Evolutionary conservation across 92 coral and sea anemone species (phyloP), one percentile per base, ranked within the genome.

Genomic region (Hydrozoanthus gracilis): DNA sequence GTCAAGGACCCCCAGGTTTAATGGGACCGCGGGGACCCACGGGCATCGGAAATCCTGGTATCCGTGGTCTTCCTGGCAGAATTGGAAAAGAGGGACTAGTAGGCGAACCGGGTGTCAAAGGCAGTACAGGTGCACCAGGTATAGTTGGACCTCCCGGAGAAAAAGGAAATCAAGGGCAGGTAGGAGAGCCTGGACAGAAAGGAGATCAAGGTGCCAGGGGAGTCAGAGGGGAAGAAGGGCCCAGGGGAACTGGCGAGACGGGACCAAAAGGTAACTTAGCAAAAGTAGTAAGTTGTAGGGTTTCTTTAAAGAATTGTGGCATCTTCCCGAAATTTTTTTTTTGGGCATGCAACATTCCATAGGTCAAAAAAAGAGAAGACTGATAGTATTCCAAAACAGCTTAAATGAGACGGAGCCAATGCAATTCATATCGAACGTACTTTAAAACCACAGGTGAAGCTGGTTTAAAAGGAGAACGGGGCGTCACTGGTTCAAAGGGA

Each of bases 201-300:
- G 82, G 82, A 8, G 82, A 77, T 49, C 65, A n/a, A 35, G 82
- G 82, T 4, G 39, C 35, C 65, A 39, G 18, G 47, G 82, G 82
- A 13, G 48, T 8, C 8, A 77, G n/a, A 20, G 82, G 82, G 27
- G 65, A 52, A 14, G 48, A 1, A 11, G 77, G 77, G 77, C 77
- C 77, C 12, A 77, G n/a, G 55, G 82, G 82, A 77, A 49, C 52
- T 51, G 77, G 77, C 11, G 55, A 46, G 55, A 72, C 9, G 7
- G 77, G 77, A 72, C 20, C 45, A 72, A 72, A 72, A 72, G 77
- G 77, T 72, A 48, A 15, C n/a, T 11, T 45, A 13, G 3, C 2
- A 15, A 16, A 8, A 65, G n/a, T 12, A 8, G 39, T 0, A 3
- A n/a, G 15, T 58, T 11, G 4, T 4, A 58, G 16, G 4, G 15